These are phyloP conservation scores for Danio albolineatus DNA, from an alignment of 2,797 vertebrate genomes.

Conservation along the genomic window DNA sequence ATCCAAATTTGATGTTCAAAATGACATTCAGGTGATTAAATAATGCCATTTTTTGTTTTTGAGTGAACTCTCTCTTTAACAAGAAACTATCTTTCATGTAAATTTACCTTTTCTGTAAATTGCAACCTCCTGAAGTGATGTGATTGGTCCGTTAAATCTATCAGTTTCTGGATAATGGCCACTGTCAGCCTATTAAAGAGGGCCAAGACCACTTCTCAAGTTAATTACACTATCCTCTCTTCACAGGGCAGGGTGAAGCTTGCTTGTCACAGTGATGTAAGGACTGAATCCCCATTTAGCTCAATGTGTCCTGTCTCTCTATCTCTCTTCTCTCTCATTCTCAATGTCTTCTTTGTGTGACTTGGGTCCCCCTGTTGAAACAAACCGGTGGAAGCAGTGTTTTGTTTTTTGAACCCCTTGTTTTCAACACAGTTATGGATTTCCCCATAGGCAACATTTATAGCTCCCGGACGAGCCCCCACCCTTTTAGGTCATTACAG, in stretches of 20 bases:
- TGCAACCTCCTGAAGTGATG: constrained; percentile 1
- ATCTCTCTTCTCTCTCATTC: constrained; percentile 69
- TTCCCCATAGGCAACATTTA: constrained; percentile 25
- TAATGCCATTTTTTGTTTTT: background rate
- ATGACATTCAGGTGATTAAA: background rate
- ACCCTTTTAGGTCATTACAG: constrained; percentile 23
- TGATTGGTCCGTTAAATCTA: constrained; percentile 37
- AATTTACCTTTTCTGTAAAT: too few relatives aligned
- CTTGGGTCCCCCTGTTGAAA: constrained; percentile 68
- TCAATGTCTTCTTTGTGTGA: constrained; percentile 62
- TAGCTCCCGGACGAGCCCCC: constrained; percentile 19
- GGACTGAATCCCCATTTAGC: constrained; percentile 80
- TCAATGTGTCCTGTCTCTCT: constrained; percentile 83
- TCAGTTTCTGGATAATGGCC: constrained; percentile 26
- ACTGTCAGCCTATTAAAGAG: constrained; percentile 62
- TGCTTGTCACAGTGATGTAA: constrained; percentile 99
- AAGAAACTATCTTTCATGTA: too few relatives aligned
- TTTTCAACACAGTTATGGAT: constrained; percentile 48
- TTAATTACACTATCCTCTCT: constrained; percentile 87
- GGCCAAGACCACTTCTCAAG: constrained; percentile 66
- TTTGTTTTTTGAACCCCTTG: constrained; percentile 58
- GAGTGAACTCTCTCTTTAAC: background rate
- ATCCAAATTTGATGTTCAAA: too few relatives aligned
- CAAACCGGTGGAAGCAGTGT: constrained; percentile 70
- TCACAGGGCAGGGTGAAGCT: constrained; percentile 99